These are phyloP conservation scores for Lordiphosa collinella DNA, from an alignment of 1,140 invertebrate species.

Conservation along the genomic window DNA sequence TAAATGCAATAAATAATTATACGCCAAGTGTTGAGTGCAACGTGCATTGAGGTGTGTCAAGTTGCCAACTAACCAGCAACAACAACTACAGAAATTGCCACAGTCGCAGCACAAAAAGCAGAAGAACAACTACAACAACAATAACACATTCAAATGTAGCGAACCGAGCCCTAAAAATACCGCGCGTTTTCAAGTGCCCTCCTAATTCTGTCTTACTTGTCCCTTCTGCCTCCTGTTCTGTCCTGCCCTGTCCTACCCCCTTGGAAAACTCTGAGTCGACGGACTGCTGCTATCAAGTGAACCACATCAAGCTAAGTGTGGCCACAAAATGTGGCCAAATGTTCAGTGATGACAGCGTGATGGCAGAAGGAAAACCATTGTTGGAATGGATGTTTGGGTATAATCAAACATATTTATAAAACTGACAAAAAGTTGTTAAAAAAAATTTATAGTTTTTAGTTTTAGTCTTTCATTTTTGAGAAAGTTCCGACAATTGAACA, in stretches of 20 bases:
- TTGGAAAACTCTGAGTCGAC: not conserved
- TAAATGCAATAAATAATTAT: slow-evolving; percentile 79
- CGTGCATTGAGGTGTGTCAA: slow-evolving; percentile 74
- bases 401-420: too few species aligned
- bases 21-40: slow-evolving; percentile 74
- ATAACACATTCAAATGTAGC: not conserved
- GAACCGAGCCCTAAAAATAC: slow-evolving; percentile 1
- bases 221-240: not conserved
- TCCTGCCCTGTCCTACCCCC: not conserved
- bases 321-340: slow-evolving; percentile 15
- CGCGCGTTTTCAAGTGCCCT: not conserved
- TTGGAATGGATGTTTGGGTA: not conserved
- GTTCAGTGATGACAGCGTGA: slow-evolving; percentile 17
- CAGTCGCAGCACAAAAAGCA: slow-evolving; percentile 42
- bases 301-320: slow-evolving; percentile 16
- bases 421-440: too few species aligned
- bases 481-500: too few species aligned
- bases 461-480: too few species aligned
- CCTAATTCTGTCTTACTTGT: slow-evolving; percentile 9
- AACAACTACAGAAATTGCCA: slow-evolving; percentile 17
- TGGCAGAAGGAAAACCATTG: not conserved
- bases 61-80: slow-evolving; percentile 58
- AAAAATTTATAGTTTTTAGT: too few species aligned
- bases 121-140: slow-evolving; percentile 32
- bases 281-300: slow-evolving; percentile 4